Evolutionary conservation across 2,888 invertebrate species (phyloP).

Genomic region (Acleris sparsana): DNA sequence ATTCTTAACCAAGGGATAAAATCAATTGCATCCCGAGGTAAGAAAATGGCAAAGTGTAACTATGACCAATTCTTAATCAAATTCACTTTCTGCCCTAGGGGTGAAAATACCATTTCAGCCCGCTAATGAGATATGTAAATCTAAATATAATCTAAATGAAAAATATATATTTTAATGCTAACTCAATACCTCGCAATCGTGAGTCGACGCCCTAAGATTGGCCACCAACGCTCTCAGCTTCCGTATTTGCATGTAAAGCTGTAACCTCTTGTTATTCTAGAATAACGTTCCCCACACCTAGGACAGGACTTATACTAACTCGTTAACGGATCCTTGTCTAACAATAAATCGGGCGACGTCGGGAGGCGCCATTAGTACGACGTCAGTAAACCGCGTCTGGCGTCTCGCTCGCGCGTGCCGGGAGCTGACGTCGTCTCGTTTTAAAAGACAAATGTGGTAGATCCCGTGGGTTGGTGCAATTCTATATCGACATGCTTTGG

Average conservation of each 20-base stretch:
- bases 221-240: background rate
- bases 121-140: too few relatives aligned
- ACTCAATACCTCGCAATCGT: too few relatives aligned
- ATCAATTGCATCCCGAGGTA: too few relatives aligned
- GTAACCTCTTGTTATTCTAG: slow-evolving; percentile 18
- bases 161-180: too few relatives aligned
- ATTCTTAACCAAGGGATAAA: too few relatives aligned
- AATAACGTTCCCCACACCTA: slow-evolving; percentile 14
- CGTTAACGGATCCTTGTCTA: slow-evolving; percentile 33
- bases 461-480: slow-evolving; percentile 17
- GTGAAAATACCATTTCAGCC: too few relatives aligned
- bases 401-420: slow-evolving; percentile 33
- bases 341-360: slow-evolving; percentile 46
- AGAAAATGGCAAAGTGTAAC: too few relatives aligned
- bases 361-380: slow-evolving; percentile 60
- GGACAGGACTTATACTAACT: slow-evolving; percentile 30
- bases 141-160: too few relatives aligned
- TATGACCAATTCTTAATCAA: too few relatives aligned
- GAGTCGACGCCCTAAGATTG: too few relatives aligned
- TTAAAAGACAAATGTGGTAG: slow-evolving; percentile 19
- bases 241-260: slow-evolving; percentile 4
- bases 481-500: slow-evolving; percentile 5
- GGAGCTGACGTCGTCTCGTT: slow-evolving; percentile 16
- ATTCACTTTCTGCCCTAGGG: too few relatives aligned
- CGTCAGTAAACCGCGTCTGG: slow-evolving; percentile 40